Conservation (phyloP, 2,113 vertebrate genomes). For the Callithrix jacchus region DNA sequence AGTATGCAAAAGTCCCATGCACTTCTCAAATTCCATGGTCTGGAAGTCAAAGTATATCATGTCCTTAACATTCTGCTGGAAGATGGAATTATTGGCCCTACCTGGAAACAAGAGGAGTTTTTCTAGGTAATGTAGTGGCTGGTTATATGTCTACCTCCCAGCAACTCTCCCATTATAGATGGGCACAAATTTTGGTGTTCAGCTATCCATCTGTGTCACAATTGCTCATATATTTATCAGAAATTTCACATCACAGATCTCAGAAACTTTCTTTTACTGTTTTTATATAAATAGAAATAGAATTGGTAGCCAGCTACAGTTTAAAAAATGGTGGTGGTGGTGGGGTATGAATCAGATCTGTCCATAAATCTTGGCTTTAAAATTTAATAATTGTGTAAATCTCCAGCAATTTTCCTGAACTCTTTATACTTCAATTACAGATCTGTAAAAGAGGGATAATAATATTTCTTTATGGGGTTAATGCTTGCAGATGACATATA, state of each 20-base stretch:
- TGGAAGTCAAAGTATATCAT: background rate
- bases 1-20: background rate
- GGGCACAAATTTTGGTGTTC: background rate
- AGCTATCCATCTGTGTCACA: background rate
- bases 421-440: background rate
- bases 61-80: background rate
- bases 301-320: background rate
- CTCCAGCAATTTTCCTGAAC: slow-evolving; percentile 5
- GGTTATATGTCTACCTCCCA: background rate
- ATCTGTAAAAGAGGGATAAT: background rate
- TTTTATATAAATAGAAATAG: background rate
- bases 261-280: background rate
- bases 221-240: background rate
- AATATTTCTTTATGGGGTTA: background rate
- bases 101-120: background rate
- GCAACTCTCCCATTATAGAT: fast-evolving
- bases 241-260: background rate
- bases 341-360: background rate
- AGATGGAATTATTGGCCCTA: background rate
- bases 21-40: background rate
- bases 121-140: background rate
- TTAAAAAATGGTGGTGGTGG: background rate
- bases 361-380: background rate
- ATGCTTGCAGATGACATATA: background rate
- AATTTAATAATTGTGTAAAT: background rate